Evolutionary conservation across 2,888 invertebrate species (phyloP).

Genomic region (Erebia aethiops): DNA sequence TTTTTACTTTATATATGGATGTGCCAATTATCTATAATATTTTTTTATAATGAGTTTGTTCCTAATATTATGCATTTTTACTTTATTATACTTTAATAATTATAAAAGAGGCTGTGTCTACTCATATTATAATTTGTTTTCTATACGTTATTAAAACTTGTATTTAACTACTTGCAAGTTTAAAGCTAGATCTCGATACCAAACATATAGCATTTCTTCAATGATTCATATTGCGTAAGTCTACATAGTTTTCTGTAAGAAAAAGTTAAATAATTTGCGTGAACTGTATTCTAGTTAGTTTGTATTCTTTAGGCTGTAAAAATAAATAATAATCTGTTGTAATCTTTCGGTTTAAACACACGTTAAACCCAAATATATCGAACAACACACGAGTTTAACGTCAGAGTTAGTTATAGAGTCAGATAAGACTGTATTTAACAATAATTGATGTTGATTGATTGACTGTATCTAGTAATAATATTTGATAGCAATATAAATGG

Average conservation of each 20-base stretch:
- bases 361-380: not conserved
- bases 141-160: no score
- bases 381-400: no score
- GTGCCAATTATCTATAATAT: not conserved
- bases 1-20: not conserved
- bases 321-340: not conserved
- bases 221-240: not conserved
- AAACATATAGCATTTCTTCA: not conserved
- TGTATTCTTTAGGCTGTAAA: not conserved
- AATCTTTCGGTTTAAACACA: not conserved
- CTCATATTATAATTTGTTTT: no score
- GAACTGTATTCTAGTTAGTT: not conserved
- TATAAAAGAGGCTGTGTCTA: not conserved
- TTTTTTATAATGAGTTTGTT: not conserved
- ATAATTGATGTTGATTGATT: no score
- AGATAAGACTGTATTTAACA: no score
- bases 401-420: no score
- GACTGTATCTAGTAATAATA: no score
- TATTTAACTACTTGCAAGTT: no score
- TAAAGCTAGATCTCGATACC: not conserved
- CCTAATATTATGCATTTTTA: not conserved
- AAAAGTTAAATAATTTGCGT: not conserved
- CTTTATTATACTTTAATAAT: not conserved
- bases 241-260: no score
- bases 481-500: no score